Evolutionary conservation across 1,140 invertebrate genomes (phyloP).

Genomic region (Hypothenemus hampei): DNA sequence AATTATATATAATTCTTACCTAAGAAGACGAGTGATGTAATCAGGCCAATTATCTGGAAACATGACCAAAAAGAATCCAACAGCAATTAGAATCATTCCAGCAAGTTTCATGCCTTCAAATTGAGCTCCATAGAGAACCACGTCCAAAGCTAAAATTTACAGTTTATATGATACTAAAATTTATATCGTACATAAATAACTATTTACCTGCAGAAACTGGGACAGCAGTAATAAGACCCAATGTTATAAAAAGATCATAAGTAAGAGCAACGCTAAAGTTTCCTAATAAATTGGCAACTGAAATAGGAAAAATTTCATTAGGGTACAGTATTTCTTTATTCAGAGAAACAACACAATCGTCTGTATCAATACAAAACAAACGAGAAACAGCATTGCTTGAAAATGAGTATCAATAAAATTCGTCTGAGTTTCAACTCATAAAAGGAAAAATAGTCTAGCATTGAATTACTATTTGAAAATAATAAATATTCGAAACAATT

Average conservation of each 20-base stretch:
- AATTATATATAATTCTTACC: conserved; percentile 64
- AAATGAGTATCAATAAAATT: no score
- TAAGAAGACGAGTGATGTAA: conserved; percentile 81
- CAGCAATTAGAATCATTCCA: conserved; percentile 83
- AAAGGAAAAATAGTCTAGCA: no score
- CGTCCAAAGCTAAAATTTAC: conserved; percentile 63
- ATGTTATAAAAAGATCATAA: conserved; percentile 88
- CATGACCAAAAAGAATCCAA: conserved; percentile 90
- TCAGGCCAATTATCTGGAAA: conserved; percentile 95
- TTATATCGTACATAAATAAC: background rate
- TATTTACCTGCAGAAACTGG: conserved; percentile 83
- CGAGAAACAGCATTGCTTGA: no score
- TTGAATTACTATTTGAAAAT: no score
- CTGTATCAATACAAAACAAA: no score
- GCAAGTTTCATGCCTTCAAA: conserved; percentile 93
- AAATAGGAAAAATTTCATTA: conserved; percentile 46
- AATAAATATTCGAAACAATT: no score
- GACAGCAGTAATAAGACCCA: conserved; percentile 85
- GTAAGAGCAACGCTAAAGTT: conserved; percentile 88
- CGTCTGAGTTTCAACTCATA: no score
- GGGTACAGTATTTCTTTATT: no score
- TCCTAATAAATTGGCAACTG: conserved; percentile 85
- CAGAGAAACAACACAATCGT: no score
- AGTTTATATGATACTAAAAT: background rate
- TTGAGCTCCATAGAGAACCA: conserved; percentile 74